phyloP scores from a whole-genome alignment of 2,888 invertebrate species.

The Acrobasis repandana region DNA sequence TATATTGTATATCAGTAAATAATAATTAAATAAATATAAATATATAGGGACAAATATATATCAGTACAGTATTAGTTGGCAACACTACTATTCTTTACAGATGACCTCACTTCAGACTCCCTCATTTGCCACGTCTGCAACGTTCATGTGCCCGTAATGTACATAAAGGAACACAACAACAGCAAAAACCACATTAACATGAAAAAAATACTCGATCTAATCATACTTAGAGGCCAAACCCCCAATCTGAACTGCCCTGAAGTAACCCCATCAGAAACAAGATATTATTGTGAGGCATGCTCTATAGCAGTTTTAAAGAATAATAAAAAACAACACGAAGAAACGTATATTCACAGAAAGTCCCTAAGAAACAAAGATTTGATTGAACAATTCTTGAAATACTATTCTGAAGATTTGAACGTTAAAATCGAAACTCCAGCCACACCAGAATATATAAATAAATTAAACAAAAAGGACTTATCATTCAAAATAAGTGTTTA shows the following conservation, averaged over 20 bases:
- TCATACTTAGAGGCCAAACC: background rate
- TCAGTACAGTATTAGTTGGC: background rate
- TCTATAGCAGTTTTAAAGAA: background rate
- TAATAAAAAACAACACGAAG: background rate
- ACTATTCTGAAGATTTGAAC: background rate
- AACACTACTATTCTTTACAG: background rate
- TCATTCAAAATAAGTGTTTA: background rate
- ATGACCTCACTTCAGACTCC: background rate
- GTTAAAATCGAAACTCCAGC: background rate
- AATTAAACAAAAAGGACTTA: slow-evolving; percentile 3
- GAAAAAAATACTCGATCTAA: slow-evolving; percentile 4
- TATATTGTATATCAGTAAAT: too few relatives aligned
- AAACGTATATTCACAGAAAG: slow-evolving; percentile 4
- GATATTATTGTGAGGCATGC: slow-evolving; percentile 5
- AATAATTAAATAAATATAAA: too few relatives aligned
- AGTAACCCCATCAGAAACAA: background rate
- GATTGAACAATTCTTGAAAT: slow-evolving; percentile 5
- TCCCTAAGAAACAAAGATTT: slow-evolving; percentile 6
- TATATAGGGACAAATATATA: too few relatives aligned
- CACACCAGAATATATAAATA: background rate
- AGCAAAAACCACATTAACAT: background rate
- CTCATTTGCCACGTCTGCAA: slow-evolving; percentile 3
- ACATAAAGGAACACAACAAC: background rate
- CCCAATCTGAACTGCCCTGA: background rate
- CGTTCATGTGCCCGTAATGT: background rate